phyloP scores from a whole-genome alignment of 2,888 invertebrate genomes.

The Halictus quadricinctus region DNA sequence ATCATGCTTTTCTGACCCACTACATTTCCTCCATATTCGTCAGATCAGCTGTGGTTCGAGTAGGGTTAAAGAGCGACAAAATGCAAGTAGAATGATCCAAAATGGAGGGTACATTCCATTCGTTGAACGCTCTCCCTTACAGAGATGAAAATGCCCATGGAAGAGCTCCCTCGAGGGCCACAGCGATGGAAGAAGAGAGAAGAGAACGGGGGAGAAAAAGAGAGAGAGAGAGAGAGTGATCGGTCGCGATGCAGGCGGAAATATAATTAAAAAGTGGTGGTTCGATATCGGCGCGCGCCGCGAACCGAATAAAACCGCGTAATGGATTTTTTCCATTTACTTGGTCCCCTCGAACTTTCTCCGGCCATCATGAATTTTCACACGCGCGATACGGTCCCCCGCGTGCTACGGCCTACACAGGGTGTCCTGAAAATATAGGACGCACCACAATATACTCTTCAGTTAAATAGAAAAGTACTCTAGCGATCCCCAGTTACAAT shows the following conservation, averaged over 20 bases:
- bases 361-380: slow-evolving; percentile 54
- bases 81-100: background rate
- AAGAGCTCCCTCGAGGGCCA: slow-evolving; percentile 16
- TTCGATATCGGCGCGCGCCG: slow-evolving; percentile 27
- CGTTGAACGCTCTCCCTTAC: slow-evolving; percentile 27
- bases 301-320: slow-evolving; percentile 49
- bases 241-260: slow-evolving; percentile 22
- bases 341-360: slow-evolving; percentile 39
- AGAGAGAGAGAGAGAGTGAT: background rate
- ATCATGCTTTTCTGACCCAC: background rate
- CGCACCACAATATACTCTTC: background rate
- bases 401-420: background rate
- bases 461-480: background rate
- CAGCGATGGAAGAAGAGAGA: background rate
- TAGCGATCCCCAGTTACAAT: background rate
- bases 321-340: slow-evolving; percentile 66
- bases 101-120: slow-evolving; percentile 20
- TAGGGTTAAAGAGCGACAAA: background rate
- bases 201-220: background rate
- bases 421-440: background rate
- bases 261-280: slow-evolving; percentile 58
- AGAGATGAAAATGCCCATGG: slow-evolving; percentile 31
- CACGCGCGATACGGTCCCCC: slow-evolving; percentile 24
- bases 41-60: background rate
- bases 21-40: background rate